A percentile compares a stretch with the other conserved stretches of the same genome.
These are phyloP conservation scores for Drosophila gunungcola DNA, from an alignment of 1,140 invertebrate genomes.

Conservation along the genomic window DNA sequence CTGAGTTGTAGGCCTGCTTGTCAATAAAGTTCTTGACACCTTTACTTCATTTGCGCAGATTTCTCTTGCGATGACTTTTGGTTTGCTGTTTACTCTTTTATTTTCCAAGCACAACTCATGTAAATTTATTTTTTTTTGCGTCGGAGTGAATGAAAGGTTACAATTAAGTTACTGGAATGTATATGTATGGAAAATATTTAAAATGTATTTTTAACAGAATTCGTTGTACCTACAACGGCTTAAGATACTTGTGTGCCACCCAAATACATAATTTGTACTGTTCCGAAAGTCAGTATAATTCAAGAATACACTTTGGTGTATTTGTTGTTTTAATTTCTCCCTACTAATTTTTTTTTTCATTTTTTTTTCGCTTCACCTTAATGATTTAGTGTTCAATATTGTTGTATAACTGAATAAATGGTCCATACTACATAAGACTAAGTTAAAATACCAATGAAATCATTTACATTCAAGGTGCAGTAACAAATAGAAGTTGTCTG, in stretches of 20 bases:
- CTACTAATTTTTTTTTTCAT: not conserved
- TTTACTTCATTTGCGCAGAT: conserved; percentile 80
- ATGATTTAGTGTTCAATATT: conserved; percentile 54
- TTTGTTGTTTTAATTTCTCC: no score
- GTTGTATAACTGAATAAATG: conserved; percentile 26
- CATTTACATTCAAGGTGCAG: conserved; percentile 65
- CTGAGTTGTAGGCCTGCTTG: conserved; percentile 61
- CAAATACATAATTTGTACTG: no score
- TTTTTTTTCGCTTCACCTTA: not conserved
- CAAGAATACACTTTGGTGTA: no score
- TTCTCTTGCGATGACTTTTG: conserved; percentile 72
- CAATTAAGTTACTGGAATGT: no score
- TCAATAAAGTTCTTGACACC: conserved; percentile 82
- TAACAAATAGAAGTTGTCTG: conserved; percentile 68
- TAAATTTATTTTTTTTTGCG: conserved; percentile 29
- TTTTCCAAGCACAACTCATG: conserved; percentile 11
- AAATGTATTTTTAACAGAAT: not conserved
- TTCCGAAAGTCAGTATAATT: no score
- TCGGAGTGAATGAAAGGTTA: no score
- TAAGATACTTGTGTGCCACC: no score
- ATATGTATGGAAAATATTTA: no score
- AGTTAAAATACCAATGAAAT: conserved; percentile 45
- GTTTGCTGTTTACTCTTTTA: conserved; percentile 55
- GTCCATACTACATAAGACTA: conserved; percentile 16
- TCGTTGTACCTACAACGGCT: not conserved